Evolutionary conservation across 2,888 invertebrate genomes (phyloP).

Genomic region (Encarsia formosa): DNA sequence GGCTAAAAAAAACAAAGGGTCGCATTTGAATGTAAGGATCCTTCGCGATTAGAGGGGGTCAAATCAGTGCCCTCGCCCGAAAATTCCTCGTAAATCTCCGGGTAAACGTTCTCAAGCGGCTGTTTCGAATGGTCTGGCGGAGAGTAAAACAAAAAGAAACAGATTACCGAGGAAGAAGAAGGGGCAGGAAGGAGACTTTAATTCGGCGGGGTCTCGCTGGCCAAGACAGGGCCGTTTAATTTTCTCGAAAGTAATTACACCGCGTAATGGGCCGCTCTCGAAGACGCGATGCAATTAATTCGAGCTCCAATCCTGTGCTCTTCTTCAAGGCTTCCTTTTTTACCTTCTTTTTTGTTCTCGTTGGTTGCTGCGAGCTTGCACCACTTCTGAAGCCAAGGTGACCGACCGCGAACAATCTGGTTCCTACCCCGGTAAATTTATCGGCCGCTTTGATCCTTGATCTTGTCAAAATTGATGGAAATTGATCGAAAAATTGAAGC

Average conservation of each 20-base stretch:
- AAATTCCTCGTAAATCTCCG: conserved; percentile 9
- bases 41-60: conserved; percentile 9
- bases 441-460: too few species aligned
- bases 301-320: not conserved
- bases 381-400: too few species aligned
- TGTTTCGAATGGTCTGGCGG: not conserved
- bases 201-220: not conserved
- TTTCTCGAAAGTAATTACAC: conserved; percentile 15
- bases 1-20: not conserved
- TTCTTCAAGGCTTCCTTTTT: not conserved
- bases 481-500: too few species aligned
- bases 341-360: not conserved
- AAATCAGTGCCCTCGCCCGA: not conserved
- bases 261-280: conserved; percentile 4
- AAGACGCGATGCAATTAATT: conserved; percentile 16
- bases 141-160: too few species aligned
- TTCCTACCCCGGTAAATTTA: too few species aligned
- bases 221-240: conserved; percentile 3
- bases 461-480: too few species aligned
- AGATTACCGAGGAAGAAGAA: too few species aligned
- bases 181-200: conserved; percentile 6
- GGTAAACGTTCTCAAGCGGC: not conserved
- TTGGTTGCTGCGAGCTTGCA: not conserved
- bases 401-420: too few species aligned
- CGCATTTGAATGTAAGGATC: not conserved